Conservation (phyloP, 1,140 invertebrate species). For the Leguminivora glycinivorella region DNA sequence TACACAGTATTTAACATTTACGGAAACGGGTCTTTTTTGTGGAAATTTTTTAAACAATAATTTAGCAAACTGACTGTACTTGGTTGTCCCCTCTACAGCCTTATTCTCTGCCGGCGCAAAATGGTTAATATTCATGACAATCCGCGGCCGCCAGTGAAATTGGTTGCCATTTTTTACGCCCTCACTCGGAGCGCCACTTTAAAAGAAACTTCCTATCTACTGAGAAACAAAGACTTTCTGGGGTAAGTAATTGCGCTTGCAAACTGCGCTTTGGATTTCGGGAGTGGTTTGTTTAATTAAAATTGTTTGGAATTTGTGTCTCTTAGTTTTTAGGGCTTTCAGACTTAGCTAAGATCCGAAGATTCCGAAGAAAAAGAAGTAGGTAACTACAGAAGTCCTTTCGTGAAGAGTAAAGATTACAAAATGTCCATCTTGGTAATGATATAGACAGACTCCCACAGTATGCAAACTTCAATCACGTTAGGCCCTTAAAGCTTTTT, state of each 20-base stretch:
- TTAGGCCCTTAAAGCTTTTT: too few species aligned
- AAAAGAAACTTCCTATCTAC: slow-evolving; percentile 32
- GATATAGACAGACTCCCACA: too few species aligned
- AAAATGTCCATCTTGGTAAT: too few species aligned
- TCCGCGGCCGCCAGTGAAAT: slow-evolving; percentile 69
- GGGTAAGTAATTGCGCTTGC: slow-evolving; percentile 26
- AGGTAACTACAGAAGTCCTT: too few species aligned
- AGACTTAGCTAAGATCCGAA: too few species aligned
- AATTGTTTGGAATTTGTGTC: neutral
- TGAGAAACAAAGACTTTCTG: slow-evolving; percentile 49
- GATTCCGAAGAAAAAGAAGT: too few species aligned
- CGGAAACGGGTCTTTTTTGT: too few species aligned
- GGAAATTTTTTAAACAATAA: neutral
- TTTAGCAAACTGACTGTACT: too few species aligned
- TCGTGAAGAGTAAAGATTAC: too few species aligned
- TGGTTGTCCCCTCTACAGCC: slow-evolving; percentile 40
- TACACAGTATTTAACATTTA: too few species aligned
- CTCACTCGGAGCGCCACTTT: slow-evolving; percentile 38
- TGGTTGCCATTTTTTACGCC: slow-evolving; percentile 73
- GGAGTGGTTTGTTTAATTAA: neutral
- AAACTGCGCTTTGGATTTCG: slow-evolving; percentile 12
- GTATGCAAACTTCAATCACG: too few species aligned
- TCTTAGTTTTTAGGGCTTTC: too few species aligned
- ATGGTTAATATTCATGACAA: slow-evolving; percentile 74
- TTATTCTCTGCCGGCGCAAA: slow-evolving; percentile 54